phyloP scores from a whole-genome alignment of 1,140 invertebrate species.

The Drosophila melanica region DNA sequence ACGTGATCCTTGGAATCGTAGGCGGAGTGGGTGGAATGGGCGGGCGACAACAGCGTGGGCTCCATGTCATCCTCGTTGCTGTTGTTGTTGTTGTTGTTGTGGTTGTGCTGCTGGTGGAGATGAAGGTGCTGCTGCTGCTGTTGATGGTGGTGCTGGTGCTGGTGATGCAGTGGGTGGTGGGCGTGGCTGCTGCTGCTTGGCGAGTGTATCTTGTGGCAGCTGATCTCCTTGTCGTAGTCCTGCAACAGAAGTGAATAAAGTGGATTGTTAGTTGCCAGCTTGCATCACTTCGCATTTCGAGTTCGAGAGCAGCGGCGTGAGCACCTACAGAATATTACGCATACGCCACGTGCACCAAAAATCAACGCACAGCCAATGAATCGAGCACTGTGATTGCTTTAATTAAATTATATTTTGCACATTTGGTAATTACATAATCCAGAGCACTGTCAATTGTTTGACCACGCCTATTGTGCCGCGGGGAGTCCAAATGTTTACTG shows the following conservation, averaged over 20 bases:
- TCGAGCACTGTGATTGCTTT: constrained; percentile 34
- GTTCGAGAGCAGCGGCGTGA: constrained; percentile 29
- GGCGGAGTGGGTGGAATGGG: constrained; percentile 57
- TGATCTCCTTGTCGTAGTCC: constrained; percentile 81
- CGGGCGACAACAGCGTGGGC: constrained; percentile 57
- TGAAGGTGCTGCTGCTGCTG: constrained; percentile 24
- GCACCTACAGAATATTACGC: constrained; percentile 5
- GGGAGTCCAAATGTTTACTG: constrained; percentile 55
- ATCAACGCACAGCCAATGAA: constrained; percentile 18
- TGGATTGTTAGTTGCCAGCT: constrained; percentile 24
- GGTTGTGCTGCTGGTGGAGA: constrained; percentile 25
- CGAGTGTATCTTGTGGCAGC: constrained; percentile 75
- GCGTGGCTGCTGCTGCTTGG: constrained; percentile 59
- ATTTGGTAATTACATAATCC: constrained; percentile 56
- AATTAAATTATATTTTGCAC: constrained; percentile 55
- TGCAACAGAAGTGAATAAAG: constrained; percentile 33
- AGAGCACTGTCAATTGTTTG: constrained; percentile 57
- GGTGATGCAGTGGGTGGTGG: constrained; percentile 49
- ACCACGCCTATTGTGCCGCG: constrained; percentile 36
- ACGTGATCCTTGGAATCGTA: constrained; percentile 76
- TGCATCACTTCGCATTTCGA: background rate
- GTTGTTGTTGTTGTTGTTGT: constrained; percentile 40
- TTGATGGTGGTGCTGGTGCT: background rate
- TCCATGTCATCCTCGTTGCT: constrained; percentile 68
- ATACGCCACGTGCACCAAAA: constrained; percentile 34